Evolutionary conservation across 2,797 vertebrate species (phyloP), one percentile per base, ranked within the genome.

Genomic region (Sphenopsis melanotis): DNA sequence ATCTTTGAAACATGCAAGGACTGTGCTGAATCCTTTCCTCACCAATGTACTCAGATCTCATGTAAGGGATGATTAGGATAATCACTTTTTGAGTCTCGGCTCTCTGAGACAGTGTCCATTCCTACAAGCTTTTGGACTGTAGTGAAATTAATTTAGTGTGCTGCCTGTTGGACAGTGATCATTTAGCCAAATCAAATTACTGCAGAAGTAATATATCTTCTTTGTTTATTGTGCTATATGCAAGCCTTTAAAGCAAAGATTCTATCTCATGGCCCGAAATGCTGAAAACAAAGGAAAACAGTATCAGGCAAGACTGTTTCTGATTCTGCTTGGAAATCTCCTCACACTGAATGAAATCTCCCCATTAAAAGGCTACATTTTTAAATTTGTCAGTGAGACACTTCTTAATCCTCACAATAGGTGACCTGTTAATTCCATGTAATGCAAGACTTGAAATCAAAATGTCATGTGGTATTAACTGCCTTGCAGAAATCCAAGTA

Each of bases 101-200:
- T 84, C 30, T 87, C 68, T n/a, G 49, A 92, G 61, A 76, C 53
- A 83, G 50, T 57, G 47, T 34, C 76, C 60, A 39, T 85, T 93
- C 52, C 60, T 56, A 61, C 65, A 50, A 14, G 61, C 42, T 83
- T 85, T 64, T 66, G 36, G 71, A 41, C 65, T 83, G n/a, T n/a
- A 71, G 50, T 39, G 77, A 95, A 92, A 94, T 53, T 20, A 77
- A 89, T 95, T 93, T 87, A 85, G 64, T 68, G 41, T 60, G 32
- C 81, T 74, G 56, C 56, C 82, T 88, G n/a, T 53, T 86, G 94
- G 76, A 83, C 82, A 87, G 69, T 16, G 37, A 94, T 93, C 57
- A 86, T 91, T 93, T 90, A 93, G 60, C 50, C 72, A 83, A 94
- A 95, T 71, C 64, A 83, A 92, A 85, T 86, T 78, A 68, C 57